Evolutionary conservation across 2,888 invertebrate species (phyloP), one percentile per base, ranked within the genome.

Genomic region (Mythimna lalbum): DNA sequence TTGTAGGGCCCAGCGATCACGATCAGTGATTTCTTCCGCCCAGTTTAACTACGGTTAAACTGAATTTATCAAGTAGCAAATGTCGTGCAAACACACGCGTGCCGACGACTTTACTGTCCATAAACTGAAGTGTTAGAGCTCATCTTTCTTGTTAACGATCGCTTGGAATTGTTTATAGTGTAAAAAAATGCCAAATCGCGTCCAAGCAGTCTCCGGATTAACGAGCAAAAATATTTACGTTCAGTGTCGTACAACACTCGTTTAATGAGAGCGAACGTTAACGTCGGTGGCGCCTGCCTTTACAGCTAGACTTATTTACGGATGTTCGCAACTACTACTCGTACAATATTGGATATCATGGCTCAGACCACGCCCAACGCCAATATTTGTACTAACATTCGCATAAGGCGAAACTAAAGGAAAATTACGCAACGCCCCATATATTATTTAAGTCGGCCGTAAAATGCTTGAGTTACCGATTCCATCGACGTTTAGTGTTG

Each of bases 131-230:
- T 90, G 92, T 94, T 93, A 95, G 92, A 93, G 94, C 93, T 93
- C 96, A 96, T 96, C 94, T 95, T 93, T 96, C 96, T 95, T 95
- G 88, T 96, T 96, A 96, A 96, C 94, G 95, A 94, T 81, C 93
- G 82, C 81, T 83, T 86, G 80, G 93, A 91, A 95, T 93, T 94
- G 94, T 95, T 96, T 95, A 95, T 94, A 91, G 94, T 93, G 89
- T 92, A 93, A 95, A 94, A 94, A 91, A 93, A 88, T 89, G 90
- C 89, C 90, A 90, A 91, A 89, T 90, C 87, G 87, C 89, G 82
- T 87, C 88, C 86, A 82, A 85, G 84, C 89, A 90, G 88, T 91
- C 90, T 89, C 86, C 83, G 88, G 84, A 91, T 93, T 91, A 94
- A 93, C 90, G 89, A 90, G 89, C 89, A 79, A 89, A 90, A 89